Percentiles rank a stretch among this genome's conserved stretches.
phyloP scores from a whole-genome alignment of 1,140 invertebrate genomes.

The Bemisia tabaci region DNA sequence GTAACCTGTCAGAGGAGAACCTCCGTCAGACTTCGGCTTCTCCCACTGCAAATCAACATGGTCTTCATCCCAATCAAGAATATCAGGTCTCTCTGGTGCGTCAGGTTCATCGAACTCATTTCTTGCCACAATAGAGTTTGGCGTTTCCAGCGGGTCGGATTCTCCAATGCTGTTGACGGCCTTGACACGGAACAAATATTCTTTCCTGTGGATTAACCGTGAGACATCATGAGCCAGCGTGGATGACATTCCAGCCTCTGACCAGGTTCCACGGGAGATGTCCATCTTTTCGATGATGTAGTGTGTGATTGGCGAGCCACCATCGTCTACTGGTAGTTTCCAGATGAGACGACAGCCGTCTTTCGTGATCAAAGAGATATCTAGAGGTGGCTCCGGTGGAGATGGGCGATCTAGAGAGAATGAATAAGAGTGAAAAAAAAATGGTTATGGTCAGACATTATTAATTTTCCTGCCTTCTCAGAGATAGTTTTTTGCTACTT shows the following conservation, averaged over 20 bases:
- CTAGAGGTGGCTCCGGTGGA: constrained; percentile 71
- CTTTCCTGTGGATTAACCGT: constrained; percentile 80
- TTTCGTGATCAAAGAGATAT: constrained; percentile 72
- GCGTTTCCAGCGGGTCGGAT: constrained; percentile 77
- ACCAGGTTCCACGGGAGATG: constrained; percentile 84
- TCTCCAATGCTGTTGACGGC: constrained; percentile 92
- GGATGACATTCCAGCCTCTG: constrained; percentile 78
- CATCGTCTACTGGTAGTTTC: constrained; percentile 73
- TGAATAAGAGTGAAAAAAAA: neutral
- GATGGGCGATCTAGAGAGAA: constrained; percentile 56
- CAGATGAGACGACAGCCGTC: constrained; percentile 76
- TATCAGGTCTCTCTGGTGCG: constrained; percentile 74
- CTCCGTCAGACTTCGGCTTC: constrained; percentile 72
- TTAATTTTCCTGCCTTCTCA: too few species aligned
- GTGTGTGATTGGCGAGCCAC: constrained; percentile 86
- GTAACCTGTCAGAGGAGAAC: constrained; percentile 83
- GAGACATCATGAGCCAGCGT: constrained; percentile 68
- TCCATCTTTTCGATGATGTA: constrained; percentile 98
- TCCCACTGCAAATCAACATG: constrained; percentile 85
- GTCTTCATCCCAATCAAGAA: constrained; percentile 85
- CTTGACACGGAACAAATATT: constrained; percentile 81
- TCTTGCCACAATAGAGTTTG: constrained; percentile 77
- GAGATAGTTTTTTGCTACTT: too few species aligned
- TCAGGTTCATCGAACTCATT: constrained; percentile 90
- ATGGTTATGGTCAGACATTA: too few species aligned